These are phyloP conservation scores for Araneus ventricosus DNA, from an alignment of 1,140 invertebrate species.

Conservation along the genomic window DNA sequence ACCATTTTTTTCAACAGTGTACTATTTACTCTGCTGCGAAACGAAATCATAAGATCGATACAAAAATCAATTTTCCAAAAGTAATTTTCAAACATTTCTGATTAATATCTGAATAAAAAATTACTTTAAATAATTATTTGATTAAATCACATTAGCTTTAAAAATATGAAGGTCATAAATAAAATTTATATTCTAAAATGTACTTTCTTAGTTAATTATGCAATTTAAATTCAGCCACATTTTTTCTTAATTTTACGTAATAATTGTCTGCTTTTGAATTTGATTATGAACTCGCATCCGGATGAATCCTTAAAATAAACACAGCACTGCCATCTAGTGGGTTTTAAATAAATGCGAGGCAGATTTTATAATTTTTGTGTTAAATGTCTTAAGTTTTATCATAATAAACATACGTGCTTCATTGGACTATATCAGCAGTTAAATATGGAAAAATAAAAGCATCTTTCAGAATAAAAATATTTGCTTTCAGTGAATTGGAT, in stretches of 20 bases:
- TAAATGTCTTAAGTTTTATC: not conserved
- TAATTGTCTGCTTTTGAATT: not conserved
- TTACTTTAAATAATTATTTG: not conserved
- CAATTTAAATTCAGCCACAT: slow-evolving; percentile 27
- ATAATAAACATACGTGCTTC: too few species aligned
- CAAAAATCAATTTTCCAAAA: too few species aligned
- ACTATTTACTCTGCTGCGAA: too few species aligned
- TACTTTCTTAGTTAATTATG: slow-evolving; percentile 32
- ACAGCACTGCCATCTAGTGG: slow-evolving; percentile 23
- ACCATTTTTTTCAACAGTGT: too few species aligned
- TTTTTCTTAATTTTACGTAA: not conserved
- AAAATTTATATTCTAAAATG: not conserved
- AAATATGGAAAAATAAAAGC: too few species aligned
- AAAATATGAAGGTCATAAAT: not conserved
- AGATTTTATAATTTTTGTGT: too few species aligned
- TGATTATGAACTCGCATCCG: not conserved
- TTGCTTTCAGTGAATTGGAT: too few species aligned
- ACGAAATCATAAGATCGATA: too few species aligned
- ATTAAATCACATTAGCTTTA: not conserved
- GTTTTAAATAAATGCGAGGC: not conserved
- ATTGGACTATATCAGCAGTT: too few species aligned
- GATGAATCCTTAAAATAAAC: not conserved
- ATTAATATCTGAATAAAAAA: too few species aligned
- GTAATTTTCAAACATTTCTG: too few species aligned
- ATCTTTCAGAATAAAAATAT: too few species aligned